These are phyloP conservation scores for Hyles euphorbiae DNA, from an alignment of 1,140 invertebrate species.

Conservation along the genomic window DNA sequence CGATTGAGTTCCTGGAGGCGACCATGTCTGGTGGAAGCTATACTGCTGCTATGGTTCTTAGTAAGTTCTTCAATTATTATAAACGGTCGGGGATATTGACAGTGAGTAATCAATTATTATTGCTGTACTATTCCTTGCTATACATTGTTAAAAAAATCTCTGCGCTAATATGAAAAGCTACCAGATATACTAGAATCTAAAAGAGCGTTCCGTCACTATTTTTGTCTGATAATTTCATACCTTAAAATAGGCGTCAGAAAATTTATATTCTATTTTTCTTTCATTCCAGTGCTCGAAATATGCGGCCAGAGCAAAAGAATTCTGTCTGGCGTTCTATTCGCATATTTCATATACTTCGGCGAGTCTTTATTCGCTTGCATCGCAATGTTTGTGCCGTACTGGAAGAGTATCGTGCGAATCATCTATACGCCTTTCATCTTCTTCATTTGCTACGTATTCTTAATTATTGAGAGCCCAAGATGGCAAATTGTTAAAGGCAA, in stretches of 20 bases:
- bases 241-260: too few species aligned
- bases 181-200: too few species aligned
- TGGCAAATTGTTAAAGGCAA: constrained; percentile 85
- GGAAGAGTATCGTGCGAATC: constrained; percentile 81
- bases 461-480: constrained; percentile 80
- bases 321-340: constrained; percentile 12
- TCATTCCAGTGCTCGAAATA: constrained; percentile 58
- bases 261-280: not conserved
- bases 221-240: too few species aligned
- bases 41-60: constrained; percentile 34
- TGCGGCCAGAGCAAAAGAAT: constrained; percentile 48
- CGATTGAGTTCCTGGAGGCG: constrained; percentile 50
- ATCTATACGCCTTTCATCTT: constrained; percentile 81
- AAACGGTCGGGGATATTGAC: too few species aligned
- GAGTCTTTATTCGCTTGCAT: constrained; percentile 76
- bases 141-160: too few species aligned
- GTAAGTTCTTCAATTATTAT: constrained; percentile 29
- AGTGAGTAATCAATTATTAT: not conserved
- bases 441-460: constrained; percentile 77
- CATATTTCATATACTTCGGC: constrained; percentile 47
- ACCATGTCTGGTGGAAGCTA: constrained; percentile 41
- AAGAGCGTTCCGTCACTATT: too few species aligned
- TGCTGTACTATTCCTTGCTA: too few species aligned
- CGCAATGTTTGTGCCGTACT: constrained; percentile 82
- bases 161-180: too few species aligned